phyloP scores from a whole-genome alignment of 1,140 invertebrate species.

The Phocides pigmalion region DNA sequence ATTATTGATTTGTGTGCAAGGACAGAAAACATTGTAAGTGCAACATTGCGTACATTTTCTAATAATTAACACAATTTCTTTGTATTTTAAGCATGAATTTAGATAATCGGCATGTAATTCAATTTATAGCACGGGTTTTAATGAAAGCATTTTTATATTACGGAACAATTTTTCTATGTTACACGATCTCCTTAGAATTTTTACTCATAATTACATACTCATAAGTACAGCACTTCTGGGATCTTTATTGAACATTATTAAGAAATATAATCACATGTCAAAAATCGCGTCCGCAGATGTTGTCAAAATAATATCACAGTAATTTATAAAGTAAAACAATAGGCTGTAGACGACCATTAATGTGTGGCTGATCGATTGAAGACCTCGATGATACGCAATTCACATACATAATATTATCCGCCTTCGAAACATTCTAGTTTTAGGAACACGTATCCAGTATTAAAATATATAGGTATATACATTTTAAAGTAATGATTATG shows the following conservation, averaged over 20 bases:
- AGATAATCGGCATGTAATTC: not conserved
- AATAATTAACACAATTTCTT: not conserved
- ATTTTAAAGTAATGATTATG: too few species aligned
- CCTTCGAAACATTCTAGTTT: not conserved
- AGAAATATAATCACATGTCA: too few species aligned
- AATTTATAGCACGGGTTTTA: not conserved
- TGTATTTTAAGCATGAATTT: not conserved
- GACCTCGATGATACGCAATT: constrained; percentile 35
- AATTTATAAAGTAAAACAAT: constrained; percentile 46
- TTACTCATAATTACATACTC: too few species aligned
- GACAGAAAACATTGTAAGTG: constrained; percentile 58
- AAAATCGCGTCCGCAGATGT: not conserved
- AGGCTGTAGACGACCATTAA: constrained; percentile 39
- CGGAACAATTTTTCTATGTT: not conserved
- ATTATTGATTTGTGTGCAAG: constrained; percentile 46
- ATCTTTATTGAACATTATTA: too few species aligned
- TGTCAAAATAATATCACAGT: constrained; percentile 23
- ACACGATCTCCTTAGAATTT: too few species aligned
- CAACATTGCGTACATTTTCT: not conserved
- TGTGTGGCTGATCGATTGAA: constrained; percentile 22
- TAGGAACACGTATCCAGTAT: too few species aligned
- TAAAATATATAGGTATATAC: not conserved
- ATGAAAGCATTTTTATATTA: not conserved
- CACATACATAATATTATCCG: constrained; percentile 19
- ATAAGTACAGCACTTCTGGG: too few species aligned